Evolutionary conservation across 2,113 vertebrate genomes (phyloP).

Genomic region (Trichechus manatus): DNA sequence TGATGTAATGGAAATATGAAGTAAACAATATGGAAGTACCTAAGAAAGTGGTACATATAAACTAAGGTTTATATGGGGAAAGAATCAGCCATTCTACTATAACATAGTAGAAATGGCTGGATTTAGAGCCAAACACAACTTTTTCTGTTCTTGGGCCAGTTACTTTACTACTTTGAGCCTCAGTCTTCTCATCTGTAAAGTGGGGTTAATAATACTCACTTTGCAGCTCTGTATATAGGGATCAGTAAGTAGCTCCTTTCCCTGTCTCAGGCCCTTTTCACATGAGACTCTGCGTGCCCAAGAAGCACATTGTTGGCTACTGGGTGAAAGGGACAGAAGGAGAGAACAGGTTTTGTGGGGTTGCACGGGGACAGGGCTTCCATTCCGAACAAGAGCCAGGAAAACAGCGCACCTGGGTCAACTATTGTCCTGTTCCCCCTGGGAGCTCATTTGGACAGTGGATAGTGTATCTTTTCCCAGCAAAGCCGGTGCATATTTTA

Average conservation of each 20-base stretch:
- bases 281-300: neutral
- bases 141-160: neutral
- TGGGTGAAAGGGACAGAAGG: neutral
- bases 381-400: slow-evolving; percentile 73
- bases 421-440: slow-evolving; percentile 55
- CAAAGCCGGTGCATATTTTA: slow-evolving; percentile 75
- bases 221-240: neutral
- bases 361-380: slow-evolving; percentile 76
- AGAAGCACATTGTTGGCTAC: neutral
- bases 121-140: neutral
- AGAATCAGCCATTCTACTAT: neutral
- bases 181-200: slow-evolving; percentile 38
- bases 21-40: neutral
- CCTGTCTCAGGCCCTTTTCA: neutral
- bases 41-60: neutral
- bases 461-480: slow-evolving; percentile 74
- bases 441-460: slow-evolving; percentile 59
- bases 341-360: slow-evolving; percentile 58
- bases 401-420: slow-evolving; percentile 76
- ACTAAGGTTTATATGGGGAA: neutral
- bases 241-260: neutral
- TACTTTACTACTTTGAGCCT: neutral
- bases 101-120: neutral
- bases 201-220: neutral
- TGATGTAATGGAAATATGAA: slow-evolving; percentile 17